Evolutionary conservation across 2,888 invertebrate species (phyloP), one percentile per base, ranked within the genome.

Genomic region (Melipona bicolor): DNA sequence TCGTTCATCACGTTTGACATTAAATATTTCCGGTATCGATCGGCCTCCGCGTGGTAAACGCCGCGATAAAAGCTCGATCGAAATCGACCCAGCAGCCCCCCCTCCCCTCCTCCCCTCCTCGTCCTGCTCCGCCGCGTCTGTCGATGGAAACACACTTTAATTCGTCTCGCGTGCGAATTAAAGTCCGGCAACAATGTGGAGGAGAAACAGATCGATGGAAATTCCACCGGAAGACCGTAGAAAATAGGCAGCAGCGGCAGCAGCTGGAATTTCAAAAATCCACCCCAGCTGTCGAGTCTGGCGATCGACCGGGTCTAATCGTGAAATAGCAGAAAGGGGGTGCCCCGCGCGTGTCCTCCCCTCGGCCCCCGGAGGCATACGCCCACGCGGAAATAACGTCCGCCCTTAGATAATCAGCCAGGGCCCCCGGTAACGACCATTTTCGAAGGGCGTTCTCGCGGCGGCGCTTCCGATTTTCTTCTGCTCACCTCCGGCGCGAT

Each of bases 301-400:
- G 81, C 89, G 70, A 88, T 88, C 85, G 86, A 87, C 86, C 43
- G 82, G 79, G 82, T 87, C 88, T 77, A 83, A 89, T 86, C 80
- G 82, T 83, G 83, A 59, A 81, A 79, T 79, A 67, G 77, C 80
- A 76, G 62, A 80, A 76, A 59, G 61, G 75, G 82, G 84, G 75
- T 56, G 75, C 13, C 1, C 15, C 64, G 49, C 64, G 49, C 64
- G 67, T 84, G 89, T 86, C 77, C 75, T 85, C 86, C 89, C 85
- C 81, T 76, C 70, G 76, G 52, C 71, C 88, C 82, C 78, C n/a
- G 78, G n/a, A 71, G 86, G 87, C 87, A 86, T 90, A 93, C 94
- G 93, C 94, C 93, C 92, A 93, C 93, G 90, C 93, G 93, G 93
- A 94, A 94, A 94, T 94, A 91, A 92, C 92, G 91, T 91, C 92